These are phyloP conservation scores for Monomorium pharaonis DNA, from an alignment of 1,140 invertebrate genomes.

Conservation along the genomic window DNA sequence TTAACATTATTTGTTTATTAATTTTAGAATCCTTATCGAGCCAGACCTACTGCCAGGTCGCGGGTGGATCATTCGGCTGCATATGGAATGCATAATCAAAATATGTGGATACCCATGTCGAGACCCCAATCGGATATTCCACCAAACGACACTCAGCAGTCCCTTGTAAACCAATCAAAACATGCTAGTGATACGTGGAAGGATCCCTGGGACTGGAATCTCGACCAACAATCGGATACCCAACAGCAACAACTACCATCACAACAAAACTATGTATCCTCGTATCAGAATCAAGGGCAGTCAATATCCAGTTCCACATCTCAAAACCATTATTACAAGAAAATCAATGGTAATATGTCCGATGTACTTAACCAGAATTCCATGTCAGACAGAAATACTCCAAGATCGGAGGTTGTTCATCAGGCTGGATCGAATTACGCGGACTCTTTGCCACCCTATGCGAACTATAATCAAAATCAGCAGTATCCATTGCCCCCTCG, in stretches of 20 bases:
- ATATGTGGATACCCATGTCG: conserved; percentile 76
- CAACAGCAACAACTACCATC: conserved; percentile 64
- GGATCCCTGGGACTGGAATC: conserved; percentile 83
- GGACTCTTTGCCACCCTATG: conserved; percentile 73
- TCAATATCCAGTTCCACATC: conserved; percentile 53
- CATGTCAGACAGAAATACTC: conserved; percentile 61
- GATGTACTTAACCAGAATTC: conserved; percentile 64
- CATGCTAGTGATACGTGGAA: conserved; percentile 80
- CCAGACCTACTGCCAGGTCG: conserved; percentile 74
- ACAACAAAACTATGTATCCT: conserved; percentile 68
- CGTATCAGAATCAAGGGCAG: conserved; percentile 75
- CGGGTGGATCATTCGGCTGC: conserved; percentile 75
- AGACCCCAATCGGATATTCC: conserved; percentile 60
- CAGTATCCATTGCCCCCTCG: conserved; percentile 70
- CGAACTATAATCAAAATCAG: conserved; percentile 77
- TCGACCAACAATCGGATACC: too few species aligned
- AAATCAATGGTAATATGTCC: conserved; percentile 79
- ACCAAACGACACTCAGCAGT: conserved; percentile 65
- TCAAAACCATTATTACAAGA: conserved; percentile 81
- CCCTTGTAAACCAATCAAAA: conserved; percentile 72
- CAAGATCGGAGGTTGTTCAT: conserved; percentile 53
- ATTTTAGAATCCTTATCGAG: conserved; percentile 84
- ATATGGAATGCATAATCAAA: conserved; percentile 81
- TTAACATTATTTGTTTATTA: too few species aligned
- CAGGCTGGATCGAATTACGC: conserved; percentile 73